phyloP scores from a whole-genome alignment of 2,888 invertebrate genomes.

The Acrobasis suavella region DNA sequence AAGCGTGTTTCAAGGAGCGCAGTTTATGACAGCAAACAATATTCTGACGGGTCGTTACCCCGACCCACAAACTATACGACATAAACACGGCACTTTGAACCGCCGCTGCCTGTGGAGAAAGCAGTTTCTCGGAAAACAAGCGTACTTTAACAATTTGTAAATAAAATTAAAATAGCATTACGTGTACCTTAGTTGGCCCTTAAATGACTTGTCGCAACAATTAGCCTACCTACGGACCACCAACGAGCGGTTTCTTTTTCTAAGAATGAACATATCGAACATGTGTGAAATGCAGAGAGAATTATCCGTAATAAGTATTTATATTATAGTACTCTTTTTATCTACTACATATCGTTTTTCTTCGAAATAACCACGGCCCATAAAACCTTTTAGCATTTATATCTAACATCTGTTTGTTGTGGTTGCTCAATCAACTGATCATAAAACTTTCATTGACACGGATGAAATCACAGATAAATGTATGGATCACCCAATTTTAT shows the following conservation, averaged over 20 bases:
- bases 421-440: conserved; percentile 2
- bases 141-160: conserved; percentile 22
- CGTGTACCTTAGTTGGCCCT: conserved; percentile 19
- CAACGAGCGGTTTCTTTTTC: neutral
- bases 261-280: neutral
- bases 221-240: conserved; percentile 14
- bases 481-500: neutral
- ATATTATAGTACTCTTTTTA: too few species aligned
- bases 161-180: conserved; percentile 22
- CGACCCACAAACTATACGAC: conserved; percentile 40
- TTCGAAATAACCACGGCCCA: neutral
- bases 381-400: neutral
- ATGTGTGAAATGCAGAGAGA: neutral
- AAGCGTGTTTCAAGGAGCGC: conserved; percentile 9
- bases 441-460: neutral
- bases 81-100: conserved; percentile 53
- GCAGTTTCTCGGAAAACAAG: conserved; percentile 67
- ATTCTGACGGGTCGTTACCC: conserved; percentile 28
- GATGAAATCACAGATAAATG: neutral
- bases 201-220: conserved; percentile 10
- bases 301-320: too few species aligned
- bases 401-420: conserved; percentile 4
- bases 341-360: neutral
- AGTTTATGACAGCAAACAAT: conserved; percentile 23
- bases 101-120: conserved; percentile 64